Evolutionary conservation across 1,140 invertebrate species (phyloP).

Genomic region (Zaprionus kolodkinae): DNA sequence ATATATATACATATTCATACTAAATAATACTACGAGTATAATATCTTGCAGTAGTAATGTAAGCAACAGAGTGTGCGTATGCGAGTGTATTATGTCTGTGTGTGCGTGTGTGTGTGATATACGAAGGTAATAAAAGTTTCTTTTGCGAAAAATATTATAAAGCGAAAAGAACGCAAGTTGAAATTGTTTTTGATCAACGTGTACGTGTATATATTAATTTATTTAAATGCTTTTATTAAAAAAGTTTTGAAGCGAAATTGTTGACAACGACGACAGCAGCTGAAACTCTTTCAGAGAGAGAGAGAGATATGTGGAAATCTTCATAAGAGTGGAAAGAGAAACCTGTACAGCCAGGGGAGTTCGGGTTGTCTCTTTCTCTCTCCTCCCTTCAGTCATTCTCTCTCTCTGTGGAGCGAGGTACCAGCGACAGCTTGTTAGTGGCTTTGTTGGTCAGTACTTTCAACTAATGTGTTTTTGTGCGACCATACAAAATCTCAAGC

Average conservation of each 20-base stretch:
- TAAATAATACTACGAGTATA: constrained; percentile 1
- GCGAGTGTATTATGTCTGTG: constrained; percentile 8
- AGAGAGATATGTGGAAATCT: neutral
- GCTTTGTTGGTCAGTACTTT: constrained; percentile 83
- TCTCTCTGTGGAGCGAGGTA: constrained; percentile 9
- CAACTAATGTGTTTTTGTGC: constrained; percentile 82
- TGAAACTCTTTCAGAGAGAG: constrained; percentile 13
- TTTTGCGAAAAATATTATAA: constrained; percentile 36
- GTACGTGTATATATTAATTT: constrained; percentile 67
- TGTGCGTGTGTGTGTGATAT: constrained; percentile 52
- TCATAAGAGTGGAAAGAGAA: constrained; percentile 39
- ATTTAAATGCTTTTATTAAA: constrained; percentile 81
- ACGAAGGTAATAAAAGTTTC: constrained; percentile 73
- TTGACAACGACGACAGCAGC: constrained; percentile 53
- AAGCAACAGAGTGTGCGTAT: constrained; percentile 14
- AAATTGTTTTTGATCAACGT: constrained; percentile 65
- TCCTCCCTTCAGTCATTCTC: no score
- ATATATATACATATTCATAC: no score
- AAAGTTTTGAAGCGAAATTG: constrained; percentile 70
- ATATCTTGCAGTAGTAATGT: constrained; percentile 1
- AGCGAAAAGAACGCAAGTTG: constrained; percentile 41
- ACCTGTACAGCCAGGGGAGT: constrained; percentile 14
- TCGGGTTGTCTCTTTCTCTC: neutral
- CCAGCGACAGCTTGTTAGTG: constrained; percentile 79
- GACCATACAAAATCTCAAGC: constrained; percentile 79